These are phyloP conservation scores for Oryzias sinensis DNA, from an alignment of 2,797 vertebrate species.

Conservation along the genomic window DNA sequence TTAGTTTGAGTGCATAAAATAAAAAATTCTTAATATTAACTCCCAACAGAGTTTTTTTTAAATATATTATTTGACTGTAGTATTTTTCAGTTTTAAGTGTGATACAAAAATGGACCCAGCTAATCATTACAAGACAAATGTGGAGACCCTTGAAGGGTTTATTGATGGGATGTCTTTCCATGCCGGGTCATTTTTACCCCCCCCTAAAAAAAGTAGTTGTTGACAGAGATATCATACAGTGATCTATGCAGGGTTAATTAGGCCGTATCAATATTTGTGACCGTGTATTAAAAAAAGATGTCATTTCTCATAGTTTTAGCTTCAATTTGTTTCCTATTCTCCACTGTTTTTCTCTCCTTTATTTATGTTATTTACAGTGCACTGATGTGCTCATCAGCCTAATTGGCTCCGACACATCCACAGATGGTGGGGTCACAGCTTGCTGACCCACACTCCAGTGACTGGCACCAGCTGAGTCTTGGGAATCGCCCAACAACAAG, in stretches of 20 bases:
- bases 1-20: too few relatives aligned
- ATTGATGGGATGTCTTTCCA: conserved; percentile 28
- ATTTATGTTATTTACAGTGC: conserved; percentile 9
- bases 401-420: conserved; percentile 47
- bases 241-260: background rate
- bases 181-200: conserved; percentile 35
- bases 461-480: conserved; percentile 52
- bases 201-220: conserved; percentile 15
- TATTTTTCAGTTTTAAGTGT: too few relatives aligned
- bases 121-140: too few relatives aligned
- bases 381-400: conserved; percentile 44
- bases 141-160: conserved; percentile 9
- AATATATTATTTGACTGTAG: too few relatives aligned
- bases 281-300: too few relatives aligned
- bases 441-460: conserved; percentile 49
- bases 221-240: conserved; percentile 24
- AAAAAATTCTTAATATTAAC: too few relatives aligned
- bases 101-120: too few relatives aligned
- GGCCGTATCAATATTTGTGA: too few relatives aligned
- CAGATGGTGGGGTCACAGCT: conserved; percentile 61
- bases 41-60: too few relatives aligned
- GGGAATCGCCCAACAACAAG: conserved; percentile 24
- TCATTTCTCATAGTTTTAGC: too few relatives aligned
- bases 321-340: background rate
- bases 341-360: background rate